phyloP scores from a whole-genome alignment of 2,888 invertebrate genomes.

The Apamea sordens region DNA sequence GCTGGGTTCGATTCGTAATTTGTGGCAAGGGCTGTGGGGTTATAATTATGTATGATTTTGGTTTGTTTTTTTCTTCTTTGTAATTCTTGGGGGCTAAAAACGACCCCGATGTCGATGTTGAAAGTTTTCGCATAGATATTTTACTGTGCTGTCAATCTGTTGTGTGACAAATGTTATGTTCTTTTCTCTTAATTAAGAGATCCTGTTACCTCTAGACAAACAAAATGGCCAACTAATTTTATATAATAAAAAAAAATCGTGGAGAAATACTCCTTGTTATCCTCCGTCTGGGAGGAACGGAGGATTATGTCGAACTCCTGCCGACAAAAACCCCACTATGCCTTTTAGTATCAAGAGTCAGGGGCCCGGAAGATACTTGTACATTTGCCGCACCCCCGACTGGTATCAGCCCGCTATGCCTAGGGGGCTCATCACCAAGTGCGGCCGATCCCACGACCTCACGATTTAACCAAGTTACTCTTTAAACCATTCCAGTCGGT shows the following conservation, averaged over 20 bases:
- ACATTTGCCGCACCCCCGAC: neutral
- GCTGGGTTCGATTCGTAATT: slow-evolving; percentile 37
- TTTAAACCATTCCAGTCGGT: neutral
- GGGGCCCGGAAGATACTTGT: too few relatives aligned
- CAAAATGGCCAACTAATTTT: neutral
- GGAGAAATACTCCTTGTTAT: too few relatives aligned
- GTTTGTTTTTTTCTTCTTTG: slow-evolving; percentile 6
- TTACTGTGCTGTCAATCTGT: neutral
- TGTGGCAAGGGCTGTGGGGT: slow-evolving; percentile 5
- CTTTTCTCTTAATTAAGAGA: neutral
- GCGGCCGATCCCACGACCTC: neutral
- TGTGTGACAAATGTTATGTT: neutral
- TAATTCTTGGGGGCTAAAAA: neutral
- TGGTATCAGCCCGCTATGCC: neutral
- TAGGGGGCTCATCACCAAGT: neutral
- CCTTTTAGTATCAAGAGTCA: neutral
- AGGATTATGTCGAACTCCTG: neutral
- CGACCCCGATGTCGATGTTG: neutral
- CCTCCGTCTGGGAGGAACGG: too few relatives aligned
- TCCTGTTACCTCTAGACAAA: too few relatives aligned
- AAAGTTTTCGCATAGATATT: slow-evolving; percentile 3
- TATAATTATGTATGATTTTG: slow-evolving; percentile 42
- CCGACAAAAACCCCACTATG: neutral
- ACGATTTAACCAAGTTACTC: neutral
- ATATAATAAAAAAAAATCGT: neutral